Conservation (phyloP, 2,888 invertebrate genomes). For the Molorchus minor region DNA sequence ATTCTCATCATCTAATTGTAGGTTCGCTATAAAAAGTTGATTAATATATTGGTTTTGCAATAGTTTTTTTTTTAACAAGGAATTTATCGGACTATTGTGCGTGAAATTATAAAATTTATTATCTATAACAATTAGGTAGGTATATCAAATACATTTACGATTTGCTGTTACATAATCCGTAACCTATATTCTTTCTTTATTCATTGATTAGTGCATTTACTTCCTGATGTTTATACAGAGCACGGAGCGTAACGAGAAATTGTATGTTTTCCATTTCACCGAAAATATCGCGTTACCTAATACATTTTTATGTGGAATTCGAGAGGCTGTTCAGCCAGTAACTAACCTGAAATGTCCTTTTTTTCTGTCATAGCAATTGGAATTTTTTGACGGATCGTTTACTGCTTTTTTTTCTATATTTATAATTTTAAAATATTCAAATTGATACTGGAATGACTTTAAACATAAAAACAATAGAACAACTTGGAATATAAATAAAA, state of each 20-base stretch:
- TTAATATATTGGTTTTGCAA: slow-evolving; percentile 5
- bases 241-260: slow-evolving; percentile 41
- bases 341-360: no score
- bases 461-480: no score
- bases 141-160: slow-evolving; percentile 11
- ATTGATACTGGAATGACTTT: no score
- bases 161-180: slow-evolving; percentile 32
- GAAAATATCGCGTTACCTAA: slow-evolving; percentile 23
- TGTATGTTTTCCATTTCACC: slow-evolving; percentile 34
- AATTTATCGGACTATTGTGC: slow-evolving; percentile 9
- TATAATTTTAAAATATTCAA: no score
- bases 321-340: no score
- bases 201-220: slow-evolving; percentile 39
- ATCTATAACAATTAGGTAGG: slow-evolving; percentile 27
- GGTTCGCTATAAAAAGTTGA: background rate
- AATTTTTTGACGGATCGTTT: no score
- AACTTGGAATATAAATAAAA: no score
- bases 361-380: no score
- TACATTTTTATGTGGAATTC: slow-evolving; percentile 1
- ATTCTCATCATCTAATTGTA: no score
- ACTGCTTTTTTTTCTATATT: no score
- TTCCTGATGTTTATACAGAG: slow-evolving; percentile 42
- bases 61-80: background rate
- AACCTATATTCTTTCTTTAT: slow-evolving; percentile 43
- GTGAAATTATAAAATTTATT: slow-evolving; percentile 32